Evolutionary conservation across 1,140 invertebrate genomes (phyloP).

Genomic region (Saccostrea cuccullata): DNA sequence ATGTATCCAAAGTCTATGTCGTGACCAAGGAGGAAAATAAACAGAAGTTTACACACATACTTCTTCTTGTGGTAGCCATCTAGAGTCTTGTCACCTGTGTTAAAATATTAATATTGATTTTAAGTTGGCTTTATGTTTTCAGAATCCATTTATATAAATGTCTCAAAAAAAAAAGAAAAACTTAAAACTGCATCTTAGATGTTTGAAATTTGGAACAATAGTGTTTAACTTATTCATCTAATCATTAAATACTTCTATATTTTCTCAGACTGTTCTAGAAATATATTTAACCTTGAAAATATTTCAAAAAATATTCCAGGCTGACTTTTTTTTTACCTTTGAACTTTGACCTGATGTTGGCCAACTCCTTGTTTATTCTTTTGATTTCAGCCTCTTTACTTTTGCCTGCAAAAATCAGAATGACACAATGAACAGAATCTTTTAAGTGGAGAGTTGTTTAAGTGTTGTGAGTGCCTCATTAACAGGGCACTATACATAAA

Average conservation of each 20-base stretch:
- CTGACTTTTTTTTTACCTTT: slow-evolving; percentile 84
- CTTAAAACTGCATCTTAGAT: too few species aligned
- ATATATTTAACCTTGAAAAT: too few species aligned
- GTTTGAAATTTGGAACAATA: too few species aligned
- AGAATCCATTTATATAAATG: too few species aligned
- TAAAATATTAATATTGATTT: too few species aligned
- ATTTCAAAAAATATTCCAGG: too few species aligned
- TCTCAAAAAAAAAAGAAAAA: too few species aligned
- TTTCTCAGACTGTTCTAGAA: too few species aligned
- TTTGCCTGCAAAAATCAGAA: slow-evolving; percentile 85
- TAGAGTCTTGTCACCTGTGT: slow-evolving; percentile 97
- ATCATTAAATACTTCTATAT: too few species aligned
- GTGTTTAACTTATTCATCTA: too few species aligned
- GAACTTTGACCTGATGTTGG: slow-evolving; percentile 99
- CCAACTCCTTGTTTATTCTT: slow-evolving; percentile 99
- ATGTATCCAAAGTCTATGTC: slow-evolving; percentile 99
- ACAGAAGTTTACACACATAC: slow-evolving; percentile 99
- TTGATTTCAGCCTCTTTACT: slow-evolving; percentile 99
- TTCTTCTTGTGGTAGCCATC: slow-evolving; percentile 99
- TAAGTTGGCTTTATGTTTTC: too few species aligned
- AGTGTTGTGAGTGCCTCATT: not conserved
- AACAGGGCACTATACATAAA: not conserved
- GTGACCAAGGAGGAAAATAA: slow-evolving; percentile 98
- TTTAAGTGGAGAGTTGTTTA: not conserved
- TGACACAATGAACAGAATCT: not conserved